Percentiles rank a stretch among this genome's conserved stretches.
These are phyloP conservation scores for Megamerina dolium DNA, from an alignment of 2,888 invertebrate species.

Conservation along the genomic window DNA sequence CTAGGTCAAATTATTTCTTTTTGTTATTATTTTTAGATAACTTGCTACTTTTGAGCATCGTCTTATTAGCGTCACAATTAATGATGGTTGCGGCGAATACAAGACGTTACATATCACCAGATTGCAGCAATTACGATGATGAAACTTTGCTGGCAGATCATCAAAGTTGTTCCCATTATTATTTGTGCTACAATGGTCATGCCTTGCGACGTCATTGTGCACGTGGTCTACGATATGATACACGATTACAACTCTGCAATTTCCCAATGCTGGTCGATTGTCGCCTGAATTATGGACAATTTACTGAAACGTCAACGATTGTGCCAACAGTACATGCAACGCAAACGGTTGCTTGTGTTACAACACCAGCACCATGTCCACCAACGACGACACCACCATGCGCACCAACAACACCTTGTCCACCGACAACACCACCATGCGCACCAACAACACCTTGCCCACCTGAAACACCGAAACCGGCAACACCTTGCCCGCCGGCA, in stretches of 20 bases:
- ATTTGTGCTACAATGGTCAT: constrained; percentile 5
- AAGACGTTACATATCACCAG: constrained; percentile 3
- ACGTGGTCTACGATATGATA: constrained; percentile 7
- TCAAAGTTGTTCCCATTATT: constrained; percentile 4
- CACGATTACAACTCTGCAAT: background rate
- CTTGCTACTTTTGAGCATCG: no score
- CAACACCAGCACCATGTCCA: background rate
- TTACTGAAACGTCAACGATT: background rate
- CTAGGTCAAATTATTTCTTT: no score
- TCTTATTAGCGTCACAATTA: no score
- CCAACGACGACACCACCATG: background rate
- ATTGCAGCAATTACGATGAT: constrained; percentile 5
- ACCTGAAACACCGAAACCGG: background rate
- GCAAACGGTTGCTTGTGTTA: background rate
- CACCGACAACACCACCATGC: background rate
- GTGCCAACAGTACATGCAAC: no score
- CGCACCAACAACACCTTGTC: background rate
- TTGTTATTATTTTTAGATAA: no score
- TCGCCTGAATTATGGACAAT: background rate
- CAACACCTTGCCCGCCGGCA: background rate
- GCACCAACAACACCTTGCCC: background rate
- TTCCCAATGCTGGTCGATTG: background rate
- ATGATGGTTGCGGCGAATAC: no score
- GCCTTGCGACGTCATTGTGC: constrained; percentile 5
- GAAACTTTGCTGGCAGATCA: constrained; percentile 7